Percentiles rank a stretch among this genome's conserved stretches.
Evolutionary conservation across 64 coral and sea anemone species (phyloP).

Genomic region (Pachyseris speciosa): DNA sequence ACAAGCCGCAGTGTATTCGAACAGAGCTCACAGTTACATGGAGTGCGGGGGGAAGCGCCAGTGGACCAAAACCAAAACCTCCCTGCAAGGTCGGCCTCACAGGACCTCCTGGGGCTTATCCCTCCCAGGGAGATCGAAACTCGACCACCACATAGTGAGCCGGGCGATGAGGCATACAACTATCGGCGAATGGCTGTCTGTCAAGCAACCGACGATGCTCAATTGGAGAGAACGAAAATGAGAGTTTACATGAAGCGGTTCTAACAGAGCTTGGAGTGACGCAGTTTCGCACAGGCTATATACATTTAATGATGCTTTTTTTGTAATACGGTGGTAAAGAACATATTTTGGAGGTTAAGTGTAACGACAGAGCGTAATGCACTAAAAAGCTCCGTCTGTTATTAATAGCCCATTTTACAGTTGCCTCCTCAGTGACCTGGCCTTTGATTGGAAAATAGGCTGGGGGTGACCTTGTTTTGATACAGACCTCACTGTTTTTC

Average conservation of each 20-base stretch:
- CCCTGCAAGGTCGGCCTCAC: not conserved
- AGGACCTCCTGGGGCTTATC: constrained; percentile 7
- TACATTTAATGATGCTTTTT: not conserved
- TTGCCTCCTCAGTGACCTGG: too few relatives aligned
- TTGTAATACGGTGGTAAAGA: too few relatives aligned
- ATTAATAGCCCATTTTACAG: too few relatives aligned
- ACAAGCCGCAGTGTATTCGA: not conserved
- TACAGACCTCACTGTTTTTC: too few relatives aligned
- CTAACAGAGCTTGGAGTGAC: not conserved
- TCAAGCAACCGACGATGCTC: constrained; percentile 43
- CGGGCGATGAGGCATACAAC: not conserved
- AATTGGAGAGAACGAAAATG: constrained; percentile 48
- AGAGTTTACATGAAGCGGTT: constrained; percentile 66
- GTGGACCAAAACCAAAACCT: not conserved
- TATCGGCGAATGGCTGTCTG: constrained; percentile 67
- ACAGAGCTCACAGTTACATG: not conserved
- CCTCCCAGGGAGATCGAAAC: constrained; percentile 6
- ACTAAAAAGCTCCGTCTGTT: too few relatives aligned
- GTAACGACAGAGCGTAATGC: too few relatives aligned
- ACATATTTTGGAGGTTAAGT: too few relatives aligned
- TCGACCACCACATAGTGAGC: not conserved
- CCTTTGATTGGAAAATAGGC: too few relatives aligned
- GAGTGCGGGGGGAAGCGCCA: not conserved
- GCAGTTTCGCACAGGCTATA: not conserved
- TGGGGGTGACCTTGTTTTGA: too few relatives aligned